Percentiles rank a stretch among this genome's conserved stretches.
These are phyloP conservation scores for Agonopterix alstromeriana DNA, from an alignment of 2,888 invertebrate species.

Conservation along the genomic window DNA sequence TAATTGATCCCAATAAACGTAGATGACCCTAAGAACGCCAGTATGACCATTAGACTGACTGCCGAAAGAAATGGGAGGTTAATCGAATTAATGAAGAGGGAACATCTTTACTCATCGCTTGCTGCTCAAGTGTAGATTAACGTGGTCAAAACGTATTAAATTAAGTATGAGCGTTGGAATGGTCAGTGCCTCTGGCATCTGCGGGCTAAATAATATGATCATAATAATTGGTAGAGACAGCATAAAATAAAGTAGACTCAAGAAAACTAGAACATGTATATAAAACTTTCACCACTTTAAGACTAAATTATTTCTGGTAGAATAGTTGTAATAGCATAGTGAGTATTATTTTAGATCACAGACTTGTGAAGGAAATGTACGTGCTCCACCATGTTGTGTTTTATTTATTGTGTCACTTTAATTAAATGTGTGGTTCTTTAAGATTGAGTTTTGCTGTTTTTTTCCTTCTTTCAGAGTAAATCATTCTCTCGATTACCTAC, in stretches of 20 bases:
- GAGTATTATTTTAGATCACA: background rate
- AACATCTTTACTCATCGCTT: conserved; percentile 8
- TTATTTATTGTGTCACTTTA: no score
- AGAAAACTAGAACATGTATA: background rate
- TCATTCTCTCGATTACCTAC: no score
- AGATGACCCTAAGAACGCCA: conserved; percentile 50
- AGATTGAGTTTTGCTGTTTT: no score
- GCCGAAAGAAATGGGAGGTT: conserved; percentile 57
- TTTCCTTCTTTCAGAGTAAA: no score
- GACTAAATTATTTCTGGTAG: no score
- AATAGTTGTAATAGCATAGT: no score
- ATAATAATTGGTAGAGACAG: background rate
- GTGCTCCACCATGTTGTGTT: no score
- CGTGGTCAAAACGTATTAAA: background rate
- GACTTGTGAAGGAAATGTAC: no score
- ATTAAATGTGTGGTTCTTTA: no score
- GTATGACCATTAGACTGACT: conserved; percentile 44
- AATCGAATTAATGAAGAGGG: conserved; percentile 55
- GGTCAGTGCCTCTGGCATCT: conserved; percentile 7
- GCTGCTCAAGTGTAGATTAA: background rate
- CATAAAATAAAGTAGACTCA: no score
- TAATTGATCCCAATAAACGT: conserved; percentile 64
- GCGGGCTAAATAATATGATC: background rate
- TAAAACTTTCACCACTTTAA: background rate
- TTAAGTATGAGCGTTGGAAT: conserved; percentile 6